A percentile compares a stretch with the other conserved stretches of the same genome.
These are phyloP conservation scores for Poeciliopsis infans DNA, from an alignment of 2,797 vertebrate genomes.

Conservation along the genomic window DNA sequence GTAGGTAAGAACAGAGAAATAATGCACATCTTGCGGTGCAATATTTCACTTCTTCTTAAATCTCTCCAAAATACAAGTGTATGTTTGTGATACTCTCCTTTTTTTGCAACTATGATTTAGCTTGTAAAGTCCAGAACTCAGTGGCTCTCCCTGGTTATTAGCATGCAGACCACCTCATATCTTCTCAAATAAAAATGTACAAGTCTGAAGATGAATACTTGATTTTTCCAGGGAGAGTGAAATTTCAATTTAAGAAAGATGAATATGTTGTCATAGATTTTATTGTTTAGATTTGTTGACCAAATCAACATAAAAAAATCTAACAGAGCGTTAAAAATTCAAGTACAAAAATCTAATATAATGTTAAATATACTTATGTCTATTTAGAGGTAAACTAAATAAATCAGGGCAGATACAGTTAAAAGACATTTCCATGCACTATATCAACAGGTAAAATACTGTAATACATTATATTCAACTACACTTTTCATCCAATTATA, in stretches of 20 bases:
- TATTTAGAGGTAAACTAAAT: background rate
- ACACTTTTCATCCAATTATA: background rate
- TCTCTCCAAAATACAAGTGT: background rate
- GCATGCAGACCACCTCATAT: background rate
- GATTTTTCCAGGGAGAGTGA: background rate
- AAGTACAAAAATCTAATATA: background rate
- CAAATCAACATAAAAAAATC: background rate
- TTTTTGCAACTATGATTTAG: background rate
- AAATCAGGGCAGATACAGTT: background rate
- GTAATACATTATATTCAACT: background rate
- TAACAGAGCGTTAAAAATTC: background rate
- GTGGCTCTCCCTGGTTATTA: background rate
- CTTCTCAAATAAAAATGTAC: background rate
- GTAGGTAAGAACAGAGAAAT: constrained; percentile 62
- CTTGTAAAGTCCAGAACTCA: background rate
- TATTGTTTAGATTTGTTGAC: background rate
- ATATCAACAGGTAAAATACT: background rate
- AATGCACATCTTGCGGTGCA: background rate
- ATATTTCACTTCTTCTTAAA: background rate
- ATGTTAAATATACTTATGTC: background rate
- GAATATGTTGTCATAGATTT: background rate
- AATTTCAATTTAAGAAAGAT: background rate
- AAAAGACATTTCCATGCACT: background rate
- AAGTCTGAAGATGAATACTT: background rate
- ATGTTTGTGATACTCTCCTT: background rate